These are phyloP conservation scores for Achlya flavicornis DNA, from an alignment of 2,888 invertebrate genomes.

Conservation along the genomic window DNA sequence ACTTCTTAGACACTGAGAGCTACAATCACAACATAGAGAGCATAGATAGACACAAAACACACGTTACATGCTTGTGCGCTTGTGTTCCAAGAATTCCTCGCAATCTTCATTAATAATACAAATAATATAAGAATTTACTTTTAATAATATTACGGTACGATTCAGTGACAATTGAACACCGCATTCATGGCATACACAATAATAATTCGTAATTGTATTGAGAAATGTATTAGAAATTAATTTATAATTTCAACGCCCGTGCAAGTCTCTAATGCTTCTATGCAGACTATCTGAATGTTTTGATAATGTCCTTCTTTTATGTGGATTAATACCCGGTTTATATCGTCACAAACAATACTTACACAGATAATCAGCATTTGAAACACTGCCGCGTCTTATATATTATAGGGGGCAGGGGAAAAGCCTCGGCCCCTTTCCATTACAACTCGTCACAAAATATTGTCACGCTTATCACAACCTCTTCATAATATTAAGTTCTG, in stretches of 20 bases:
- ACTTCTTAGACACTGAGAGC: not conserved
- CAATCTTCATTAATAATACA: not conserved
- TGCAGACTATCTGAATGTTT: not conserved
- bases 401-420: not conserved
- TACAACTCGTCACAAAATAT: not conserved
- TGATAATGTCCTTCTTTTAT: not conserved
- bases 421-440: not conserved
- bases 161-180: constrained; percentile 3
- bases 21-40: constrained; percentile 3
- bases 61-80: not conserved
- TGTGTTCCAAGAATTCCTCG: not conserved
- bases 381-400: not conserved
- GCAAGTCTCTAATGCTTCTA: not conserved
- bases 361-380: not conserved
- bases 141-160: not conserved
- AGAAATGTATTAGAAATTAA: not conserved
- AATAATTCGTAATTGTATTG: not conserved
- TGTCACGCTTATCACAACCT: constrained; percentile 8
- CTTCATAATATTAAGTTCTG: not conserved
- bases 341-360: not conserved
- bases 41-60: not conserved
- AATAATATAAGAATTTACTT: not conserved
- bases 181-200: not conserved
- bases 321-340: too few relatives aligned
- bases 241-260: not conserved